phyloP scores from a whole-genome alignment of 2,888 invertebrate genomes.

The Acanthopleura granulata region DNA sequence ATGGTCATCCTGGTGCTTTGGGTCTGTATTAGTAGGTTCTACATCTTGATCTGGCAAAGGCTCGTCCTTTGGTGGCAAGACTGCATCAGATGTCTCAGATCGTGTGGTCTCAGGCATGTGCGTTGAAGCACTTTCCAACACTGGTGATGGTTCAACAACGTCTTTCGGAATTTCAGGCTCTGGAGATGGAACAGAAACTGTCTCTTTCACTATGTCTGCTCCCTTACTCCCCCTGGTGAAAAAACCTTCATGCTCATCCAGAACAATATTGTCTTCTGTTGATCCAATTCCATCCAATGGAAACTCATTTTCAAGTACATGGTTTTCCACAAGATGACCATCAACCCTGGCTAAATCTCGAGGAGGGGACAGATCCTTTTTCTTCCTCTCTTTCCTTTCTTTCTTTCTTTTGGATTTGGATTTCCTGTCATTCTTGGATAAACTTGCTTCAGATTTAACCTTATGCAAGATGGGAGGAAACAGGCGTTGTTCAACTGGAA shows the following conservation, averaged over 20 bases:
- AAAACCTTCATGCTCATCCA: constrained; percentile 15
- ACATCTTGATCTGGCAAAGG: too few species aligned
- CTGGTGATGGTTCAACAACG: too few species aligned
- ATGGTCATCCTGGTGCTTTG: not conserved
- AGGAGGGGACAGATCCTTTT: constrained; percentile 11
- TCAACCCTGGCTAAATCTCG: not conserved
- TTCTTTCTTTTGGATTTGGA: not conserved
- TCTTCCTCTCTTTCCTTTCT: constrained; percentile 21
- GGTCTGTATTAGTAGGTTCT: too few species aligned
- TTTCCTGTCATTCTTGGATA: constrained; percentile 13
- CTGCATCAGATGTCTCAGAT: too few species aligned
- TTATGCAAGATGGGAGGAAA: constrained; percentile 13
- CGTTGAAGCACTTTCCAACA: not conserved
- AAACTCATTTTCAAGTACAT: not conserved
- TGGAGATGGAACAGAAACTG: not conserved
- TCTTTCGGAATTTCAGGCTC: too few species aligned
- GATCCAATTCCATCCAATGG: not conserved
- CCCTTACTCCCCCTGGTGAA: not conserved
- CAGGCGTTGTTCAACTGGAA: not conserved
- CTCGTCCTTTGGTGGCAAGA: too few species aligned
- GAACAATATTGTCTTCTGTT: not conserved
- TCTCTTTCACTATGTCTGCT: not conserved
- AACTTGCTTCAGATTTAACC: not conserved
- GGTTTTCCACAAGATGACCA: not conserved
- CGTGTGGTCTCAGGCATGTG: too few species aligned